Evolutionary conservation across 2,797 vertebrate genomes (phyloP).

Genomic region (Diplodus sargus): DNA sequence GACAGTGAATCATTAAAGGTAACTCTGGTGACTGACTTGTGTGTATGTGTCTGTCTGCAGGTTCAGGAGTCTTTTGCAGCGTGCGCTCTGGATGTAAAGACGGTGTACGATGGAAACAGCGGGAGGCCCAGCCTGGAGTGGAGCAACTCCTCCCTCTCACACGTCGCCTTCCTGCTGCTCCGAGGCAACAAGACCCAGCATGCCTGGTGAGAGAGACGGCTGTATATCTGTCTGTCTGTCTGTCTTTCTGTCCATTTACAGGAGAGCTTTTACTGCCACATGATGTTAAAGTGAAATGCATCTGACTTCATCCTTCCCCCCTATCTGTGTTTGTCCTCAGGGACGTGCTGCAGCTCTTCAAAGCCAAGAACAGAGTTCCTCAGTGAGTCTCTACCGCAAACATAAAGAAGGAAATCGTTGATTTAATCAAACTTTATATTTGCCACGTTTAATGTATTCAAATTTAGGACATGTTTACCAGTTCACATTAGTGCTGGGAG

Average conservation of each 20-base stretch:
- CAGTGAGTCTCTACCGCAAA: slow-evolving; percentile 81
- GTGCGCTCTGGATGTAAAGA: slow-evolving; percentile 89
- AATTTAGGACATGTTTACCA: not conserved
- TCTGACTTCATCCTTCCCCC: not conserved
- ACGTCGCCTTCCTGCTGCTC: slow-evolving; percentile 83
- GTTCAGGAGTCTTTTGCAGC: slow-evolving; percentile 88
- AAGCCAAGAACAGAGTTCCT: slow-evolving; percentile 88
- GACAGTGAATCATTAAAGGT: not conserved
- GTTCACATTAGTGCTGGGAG: not conserved
- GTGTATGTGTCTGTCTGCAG: slow-evolving; percentile 70
- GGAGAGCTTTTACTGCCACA: not conserved
- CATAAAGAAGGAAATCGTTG: not conserved
- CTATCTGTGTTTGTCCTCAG: slow-evolving; percentile 74
- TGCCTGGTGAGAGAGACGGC: slow-evolving; percentile 86
- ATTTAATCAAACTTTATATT: no score
- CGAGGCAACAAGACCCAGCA: slow-evolving; percentile 83
- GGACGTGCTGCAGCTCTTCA: slow-evolving; percentile 89
- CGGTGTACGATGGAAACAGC: slow-evolving; percentile 57
- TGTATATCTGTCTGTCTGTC: not conserved
- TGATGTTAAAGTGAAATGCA: not conserved
- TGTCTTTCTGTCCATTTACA: not conserved
- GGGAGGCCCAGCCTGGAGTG: slow-evolving; percentile 69
- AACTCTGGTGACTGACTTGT: not conserved
- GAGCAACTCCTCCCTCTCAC: slow-evolving; percentile 78
- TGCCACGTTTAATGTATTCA: not conserved